Evolutionary conservation across 2,888 invertebrate genomes (phyloP), one percentile per base, ranked within the genome.

Genomic region (Troides helena): DNA sequence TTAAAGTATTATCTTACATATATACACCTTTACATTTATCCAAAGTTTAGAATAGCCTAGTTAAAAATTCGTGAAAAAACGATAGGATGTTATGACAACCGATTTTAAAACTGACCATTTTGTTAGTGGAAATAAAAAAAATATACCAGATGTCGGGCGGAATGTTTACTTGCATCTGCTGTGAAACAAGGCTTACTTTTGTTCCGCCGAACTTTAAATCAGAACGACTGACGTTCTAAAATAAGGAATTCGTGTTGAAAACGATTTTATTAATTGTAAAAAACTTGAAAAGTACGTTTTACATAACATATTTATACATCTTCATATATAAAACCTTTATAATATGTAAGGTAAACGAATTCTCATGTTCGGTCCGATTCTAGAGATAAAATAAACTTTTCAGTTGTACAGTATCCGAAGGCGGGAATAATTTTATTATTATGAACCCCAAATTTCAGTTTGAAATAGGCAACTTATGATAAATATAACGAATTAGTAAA

Each of bases 101-200:
- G 74, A 65, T 70, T 74, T 78, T 70, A 77, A 75, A 80, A 85
- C 85, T 73, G 77, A 74, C 76, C 80, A 77, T 76, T 75, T 75
- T 72, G 78, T 80, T 75, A 81, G 80, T 85, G 84, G 85, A 85
- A 88, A 78, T 82, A 88, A 90, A 91, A 91, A 90, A 91, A 89
- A 85, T 83, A 83, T 71, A 81, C 88, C 92, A 92, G 90, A 92
- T 92, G 92, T 90, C 75, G 85, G 78, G 76, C 78, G 81, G 82
- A 78, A 83, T 88, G 88, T 88, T 90, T 88, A 88, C 89, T 86
- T 90, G 86, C 91, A 88, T 88, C 88, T 89, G 89, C 80, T 83
- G 78, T 84, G 81, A 86, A 88, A 92, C 90, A 91, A 90, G 86
- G 88, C 86, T 81, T 77, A 83, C 83, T 85, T 81, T 83, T 90